Percentiles rank a stretch among this genome's conserved stretches.
Conservation (phyloP, 2,797 vertebrate genomes). For the Sebastes vulpes region DNA sequence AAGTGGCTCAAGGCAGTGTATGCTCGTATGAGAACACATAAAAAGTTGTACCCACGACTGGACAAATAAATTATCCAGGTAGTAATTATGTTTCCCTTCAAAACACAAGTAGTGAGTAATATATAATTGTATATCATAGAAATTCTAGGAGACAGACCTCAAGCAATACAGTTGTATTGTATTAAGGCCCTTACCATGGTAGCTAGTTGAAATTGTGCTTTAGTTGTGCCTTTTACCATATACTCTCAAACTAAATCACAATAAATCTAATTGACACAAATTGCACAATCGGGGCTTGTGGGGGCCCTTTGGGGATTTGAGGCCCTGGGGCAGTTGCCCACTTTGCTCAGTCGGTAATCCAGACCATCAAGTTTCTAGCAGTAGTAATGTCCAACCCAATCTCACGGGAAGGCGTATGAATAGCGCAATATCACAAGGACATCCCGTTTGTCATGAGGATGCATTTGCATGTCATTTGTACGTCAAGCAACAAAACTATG, state of each 20-base stretch:
- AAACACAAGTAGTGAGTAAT: not conserved
- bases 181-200: not conserved
- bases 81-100: not conserved
- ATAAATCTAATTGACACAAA: not conserved
- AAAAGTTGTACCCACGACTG: not conserved
- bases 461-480: not conserved
- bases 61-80: not conserved
- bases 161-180: not conserved
- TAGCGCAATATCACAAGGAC: not conserved
- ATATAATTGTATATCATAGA: not conserved
- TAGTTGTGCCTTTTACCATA: not conserved
- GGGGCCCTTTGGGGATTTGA: not conserved
- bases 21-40: not conserved
- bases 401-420: not conserved
- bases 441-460: not conserved
- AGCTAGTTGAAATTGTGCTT: not conserved
- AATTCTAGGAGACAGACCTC: not conserved
- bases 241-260: not conserved
- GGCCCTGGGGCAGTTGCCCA: not conserved
- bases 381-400: not conserved
- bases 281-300: not conserved
- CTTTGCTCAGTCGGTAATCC: not conserved
- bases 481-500: not conserved
- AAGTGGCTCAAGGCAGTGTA: not conserved
- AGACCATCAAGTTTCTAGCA: not conserved